Evolutionary conservation across 2,797 vertebrate species (phyloP).

Genomic region (Lophotriccus pileatus): DNA sequence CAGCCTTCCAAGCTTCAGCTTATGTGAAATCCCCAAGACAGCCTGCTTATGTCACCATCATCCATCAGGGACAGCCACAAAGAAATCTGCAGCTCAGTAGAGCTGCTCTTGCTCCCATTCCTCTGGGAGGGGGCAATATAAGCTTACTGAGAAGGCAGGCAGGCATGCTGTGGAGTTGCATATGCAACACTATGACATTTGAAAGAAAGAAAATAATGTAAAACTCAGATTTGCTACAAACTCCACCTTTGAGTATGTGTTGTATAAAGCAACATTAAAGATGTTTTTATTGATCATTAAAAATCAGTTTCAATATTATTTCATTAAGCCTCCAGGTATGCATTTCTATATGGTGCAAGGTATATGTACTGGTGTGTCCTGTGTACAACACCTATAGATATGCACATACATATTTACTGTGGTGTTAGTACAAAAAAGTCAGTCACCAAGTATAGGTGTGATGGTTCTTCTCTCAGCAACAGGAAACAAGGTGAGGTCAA

Average conservation of each 20-base stretch:
- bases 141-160: background rate
- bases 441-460: too few species aligned
- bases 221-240: background rate
- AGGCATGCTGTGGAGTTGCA: background rate
- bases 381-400: too few species aligned
- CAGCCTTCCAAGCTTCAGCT: slow-evolving; percentile 55
- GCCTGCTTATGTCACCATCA: slow-evolving; percentile 58
- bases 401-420: background rate
- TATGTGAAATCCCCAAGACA: slow-evolving; percentile 46
- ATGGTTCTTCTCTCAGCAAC: background rate
- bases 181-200: rapidly evolving
- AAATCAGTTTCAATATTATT: too few species aligned
- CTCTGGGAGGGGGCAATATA: background rate
- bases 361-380: too few species aligned
- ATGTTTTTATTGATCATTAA: too few species aligned
- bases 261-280: background rate
- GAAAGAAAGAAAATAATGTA: background rate
- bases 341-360: too few species aligned
- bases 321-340: too few species aligned
- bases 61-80: slow-evolving; percentile 7
- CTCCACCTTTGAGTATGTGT: background rate
- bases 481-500: background rate
- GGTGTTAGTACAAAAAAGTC: background rate
- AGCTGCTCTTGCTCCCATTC: background rate
- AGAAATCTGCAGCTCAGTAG: slow-evolving; percentile 14